These are phyloP conservation scores for Trissolcus brochymenae DNA, from an alignment of 2,888 invertebrate genomes.

Conservation along the genomic window DNA sequence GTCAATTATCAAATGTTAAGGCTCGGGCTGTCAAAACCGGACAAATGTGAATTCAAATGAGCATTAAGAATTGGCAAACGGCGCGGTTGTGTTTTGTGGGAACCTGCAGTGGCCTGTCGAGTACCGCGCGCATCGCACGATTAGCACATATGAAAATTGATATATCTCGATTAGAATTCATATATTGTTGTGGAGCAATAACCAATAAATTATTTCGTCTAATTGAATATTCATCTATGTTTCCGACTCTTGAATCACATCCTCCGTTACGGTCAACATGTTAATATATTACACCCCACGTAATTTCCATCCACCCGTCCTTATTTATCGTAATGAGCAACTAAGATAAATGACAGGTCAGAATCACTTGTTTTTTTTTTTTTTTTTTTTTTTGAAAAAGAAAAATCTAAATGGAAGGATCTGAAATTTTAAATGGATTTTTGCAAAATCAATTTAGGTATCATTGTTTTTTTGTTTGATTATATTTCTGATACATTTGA, in stretches of 20 bases:
- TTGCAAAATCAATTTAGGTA: neutral
- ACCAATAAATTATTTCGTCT: slow-evolving; percentile 52
- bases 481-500: neutral
- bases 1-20: slow-evolving; percentile 4
- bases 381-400: too few species aligned
- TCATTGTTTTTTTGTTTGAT: neutral
- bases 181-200: slow-evolving; percentile 51
- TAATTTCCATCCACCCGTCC: slow-evolving; percentile 26
- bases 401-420: too few species aligned
- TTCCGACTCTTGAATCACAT: slow-evolving; percentile 48
- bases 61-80: slow-evolving; percentile 17
- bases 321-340: slow-evolving; percentile 3
- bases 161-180: slow-evolving; percentile 46
- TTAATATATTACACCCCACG: slow-evolving; percentile 37
- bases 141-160: slow-evolving; percentile 55
- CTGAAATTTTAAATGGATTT: too few species aligned
- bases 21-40: neutral
- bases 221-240: slow-evolving; percentile 53
- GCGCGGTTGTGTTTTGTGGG: neutral
- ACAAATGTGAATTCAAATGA: slow-evolving; percentile 13
- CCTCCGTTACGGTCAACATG: slow-evolving; percentile 45
- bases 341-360: neutral
- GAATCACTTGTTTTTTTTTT: neutral
- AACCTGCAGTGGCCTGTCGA: slow-evolving; percentile 4
- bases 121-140: slow-evolving; percentile 23